phyloP scores from a whole-genome alignment of 2,888 invertebrate species.

The Plebejus argus region DNA sequence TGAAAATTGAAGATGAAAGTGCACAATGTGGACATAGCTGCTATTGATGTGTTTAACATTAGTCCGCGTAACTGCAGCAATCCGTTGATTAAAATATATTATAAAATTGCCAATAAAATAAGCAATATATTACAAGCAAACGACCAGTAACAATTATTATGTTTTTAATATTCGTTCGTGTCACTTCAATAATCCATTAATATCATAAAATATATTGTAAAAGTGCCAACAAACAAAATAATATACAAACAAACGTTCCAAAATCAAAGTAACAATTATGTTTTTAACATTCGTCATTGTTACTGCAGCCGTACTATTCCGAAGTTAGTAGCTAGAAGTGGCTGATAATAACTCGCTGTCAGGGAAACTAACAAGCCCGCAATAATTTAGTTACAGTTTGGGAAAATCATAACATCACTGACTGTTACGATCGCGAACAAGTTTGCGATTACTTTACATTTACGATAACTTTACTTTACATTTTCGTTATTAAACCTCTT shows the following conservation, averaged over 20 bases:
- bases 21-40: too few relatives aligned
- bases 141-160: neutral
- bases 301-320: neutral
- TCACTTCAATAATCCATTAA: too few relatives aligned
- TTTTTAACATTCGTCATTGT: neutral
- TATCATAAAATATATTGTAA: too few relatives aligned
- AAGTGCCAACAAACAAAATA: too few relatives aligned
- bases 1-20: too few relatives aligned
- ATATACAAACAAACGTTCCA: neutral
- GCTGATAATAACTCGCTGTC: neutral
- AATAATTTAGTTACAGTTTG: constrained; percentile 19
- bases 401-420: neutral
- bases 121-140: too few relatives aligned
- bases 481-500: neutral
- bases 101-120: too few relatives aligned
- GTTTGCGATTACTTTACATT: neutral
- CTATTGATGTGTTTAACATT: too few relatives aligned
- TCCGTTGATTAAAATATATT: too few relatives aligned
- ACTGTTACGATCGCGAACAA: neutral
- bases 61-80: too few relatives aligned
- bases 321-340: neutral
- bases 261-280: neutral
- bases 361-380: constrained; percentile 9
- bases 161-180: too few relatives aligned
- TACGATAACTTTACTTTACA: neutral